Evolutionary conservation across 2,888 invertebrate species (phyloP), one percentile per base, ranked within the genome.

Genomic region (Stenchaetothrips biformis): DNA sequence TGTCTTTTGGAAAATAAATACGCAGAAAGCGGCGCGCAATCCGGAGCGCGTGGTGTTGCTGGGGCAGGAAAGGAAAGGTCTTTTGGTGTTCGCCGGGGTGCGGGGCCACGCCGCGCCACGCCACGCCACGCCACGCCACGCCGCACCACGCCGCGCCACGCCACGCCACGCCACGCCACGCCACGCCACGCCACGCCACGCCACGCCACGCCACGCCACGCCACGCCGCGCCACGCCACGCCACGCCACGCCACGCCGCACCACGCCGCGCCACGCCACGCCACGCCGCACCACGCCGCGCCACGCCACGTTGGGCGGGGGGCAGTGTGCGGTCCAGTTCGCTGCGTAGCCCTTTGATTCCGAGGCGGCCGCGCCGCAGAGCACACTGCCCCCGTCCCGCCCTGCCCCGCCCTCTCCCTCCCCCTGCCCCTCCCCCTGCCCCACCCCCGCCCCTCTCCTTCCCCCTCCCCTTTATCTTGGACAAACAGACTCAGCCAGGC

Each of bases 301-400:
- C 67, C 21, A 7, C 25, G 67, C 13, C 53, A 53, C 53, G 67
- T 74, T 25, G 67, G 21, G 67, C 21, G 21, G 21, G 21, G 21
- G 8, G 67, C 25, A 13, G 37, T 37, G 37, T 37, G 37, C 59
- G 13, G 53, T 21, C 67, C 21, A 18, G 67, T 7, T 13, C 62
- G 62, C n/a, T n/a, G 67, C 21, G 67, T 21, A 25, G 67, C 67
- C 59, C 59, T 59, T 59, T 59, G 59, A 59, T 59, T 59, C 59
- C 59, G 59, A 59, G 18, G 9, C 4, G 37, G 37, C 37, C 37
- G 37, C 37, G 37, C 37, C 37, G 37, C 37, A 37, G 37, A 37
- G 37, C 37, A 9, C 9, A 9, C 9, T 18, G 9, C 59, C 59
- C 13, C 13, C n/a, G n/a, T n/a, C n/a, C 59, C 59, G 13, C 16